These are phyloP conservation scores for Drosophila aff. DNA, from an alignment of 1,140 invertebrate species.

Conservation along the genomic window DNA sequence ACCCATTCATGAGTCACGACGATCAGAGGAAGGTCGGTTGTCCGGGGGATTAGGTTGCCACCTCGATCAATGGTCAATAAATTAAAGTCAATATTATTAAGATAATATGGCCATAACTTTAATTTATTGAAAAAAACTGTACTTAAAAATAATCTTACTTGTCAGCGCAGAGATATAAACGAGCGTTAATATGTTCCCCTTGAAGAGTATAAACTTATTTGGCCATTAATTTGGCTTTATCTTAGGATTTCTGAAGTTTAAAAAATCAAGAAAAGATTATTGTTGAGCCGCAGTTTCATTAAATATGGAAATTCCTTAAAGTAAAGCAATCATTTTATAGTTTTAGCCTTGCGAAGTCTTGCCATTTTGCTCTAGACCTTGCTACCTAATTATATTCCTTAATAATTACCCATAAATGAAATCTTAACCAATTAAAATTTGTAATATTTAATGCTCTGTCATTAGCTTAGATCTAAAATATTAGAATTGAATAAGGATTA, in stretches of 20 bases:
- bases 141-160: slow-evolving; percentile 2
- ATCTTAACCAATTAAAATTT: too few relatives aligned
- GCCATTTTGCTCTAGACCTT: background rate
- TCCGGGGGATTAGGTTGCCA: slow-evolving; percentile 1
- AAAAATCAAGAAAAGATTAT: background rate
- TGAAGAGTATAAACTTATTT: background rate
- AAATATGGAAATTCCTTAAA: background rate
- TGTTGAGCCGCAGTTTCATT: background rate
- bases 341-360: background rate
- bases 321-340: background rate
- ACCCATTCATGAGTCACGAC: slow-evolving; percentile 8
- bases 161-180: background rate
- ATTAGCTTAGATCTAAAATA: background rate
- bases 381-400: background rate
- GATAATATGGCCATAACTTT: background rate
- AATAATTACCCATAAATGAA: background rate
- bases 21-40: slow-evolving; percentile 3
- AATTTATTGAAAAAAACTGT: background rate
- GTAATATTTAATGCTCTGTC: background rate
- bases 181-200: background rate
- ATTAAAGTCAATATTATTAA: slow-evolving; percentile 8
- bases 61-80: background rate
- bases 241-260: background rate
- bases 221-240: slow-evolving; percentile 1
- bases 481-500: background rate